Evolutionary conservation across 1,140 invertebrate species (phyloP), one percentile per base, ranked within the genome.

Genomic region (Eciton burchellii): DNA sequence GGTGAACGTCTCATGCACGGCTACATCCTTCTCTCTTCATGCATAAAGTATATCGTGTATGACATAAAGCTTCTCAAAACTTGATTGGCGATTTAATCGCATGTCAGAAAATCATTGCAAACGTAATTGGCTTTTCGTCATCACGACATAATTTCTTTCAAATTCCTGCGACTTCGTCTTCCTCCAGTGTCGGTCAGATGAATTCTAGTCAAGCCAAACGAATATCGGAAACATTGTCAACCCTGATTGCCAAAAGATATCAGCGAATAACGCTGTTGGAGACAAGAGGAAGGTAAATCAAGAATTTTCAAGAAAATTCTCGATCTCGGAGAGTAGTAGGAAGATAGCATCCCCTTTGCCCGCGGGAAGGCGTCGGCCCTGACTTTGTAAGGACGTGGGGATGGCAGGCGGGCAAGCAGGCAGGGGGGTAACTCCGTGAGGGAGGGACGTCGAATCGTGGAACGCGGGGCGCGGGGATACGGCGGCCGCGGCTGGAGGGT

Each of bases 341-440:
- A 68, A 43, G n/a, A 29, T 11, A 8, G 71, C n/a, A 76, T 11
- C 57, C 66, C 49, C n/a, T 74, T 3, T 3, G 26, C 3, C 57
- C 0, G 54, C 21, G 45, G 52, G 45, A 68, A 82, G 66, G 77
- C 63, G 85, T 87, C 86, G 86, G 52, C 81, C 85, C 91, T 92
- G 92, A 92, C 90, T 92, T 92, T 89, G 90, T 91, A 92, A 91
- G 89, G 86, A 83, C 85, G 83, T 86, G 85, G 84, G 86, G 84
- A 89, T 89, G 88, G 89, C 82, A 83, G 62, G 73, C 57, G 63
- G 57, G 76, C 85, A 87, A 35, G 76, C 47, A 49, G 43, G 65
- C 56, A 59, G 81, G 49, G 86, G 86, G 86, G 82, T 82, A 86
- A 89, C 83, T 90, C 72, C 24, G 71, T 59, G 56, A 71, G 77